A percentile compares a stretch with the other conserved stretches of the same genome.
Evolutionary conservation across 2,113 vertebrate species (phyloP).

Genomic region (Amazona vittata): DNA sequence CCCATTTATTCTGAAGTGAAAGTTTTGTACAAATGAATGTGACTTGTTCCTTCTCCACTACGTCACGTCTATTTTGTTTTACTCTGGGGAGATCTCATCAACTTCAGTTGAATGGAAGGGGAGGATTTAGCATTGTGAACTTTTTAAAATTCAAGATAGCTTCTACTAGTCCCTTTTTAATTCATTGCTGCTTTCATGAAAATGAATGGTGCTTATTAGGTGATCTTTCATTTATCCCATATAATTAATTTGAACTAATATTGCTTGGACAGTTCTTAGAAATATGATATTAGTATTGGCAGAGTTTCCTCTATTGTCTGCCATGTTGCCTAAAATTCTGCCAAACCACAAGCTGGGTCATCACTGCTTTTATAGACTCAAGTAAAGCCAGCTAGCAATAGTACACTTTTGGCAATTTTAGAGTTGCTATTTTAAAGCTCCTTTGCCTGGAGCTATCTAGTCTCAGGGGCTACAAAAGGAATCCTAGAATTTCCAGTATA

Average conservation of each 20-base stretch:
- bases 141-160: not conserved
- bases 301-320: conserved; percentile 34
- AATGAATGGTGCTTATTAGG: not conserved
- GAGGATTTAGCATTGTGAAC: not conserved
- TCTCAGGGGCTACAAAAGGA: conserved; percentile 36
- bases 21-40: not conserved
- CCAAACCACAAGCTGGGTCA: conserved; percentile 33
- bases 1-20: not conserved
- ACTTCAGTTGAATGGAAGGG: not conserved
- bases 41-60: not conserved
- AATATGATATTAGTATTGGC: not conserved
- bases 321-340: not conserved
- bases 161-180: not conserved
- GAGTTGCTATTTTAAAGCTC: conserved; percentile 44
- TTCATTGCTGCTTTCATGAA: not conserved
- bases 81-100: not conserved
- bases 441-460: conserved; percentile 41
- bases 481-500: conserved; percentile 31
- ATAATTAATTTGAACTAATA: not conserved
- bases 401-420: conserved; percentile 16
- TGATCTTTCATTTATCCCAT: not conserved
- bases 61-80: not conserved
- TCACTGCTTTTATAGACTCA: conserved; percentile 22
- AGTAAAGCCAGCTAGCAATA: conserved; percentile 20
- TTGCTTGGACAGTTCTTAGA: not conserved